A percentile compares a stretch with the other conserved stretches of the same genome.
Conservation (phyloP, 2,113 vertebrate species). For the Peromyscus polionotus region DNA sequence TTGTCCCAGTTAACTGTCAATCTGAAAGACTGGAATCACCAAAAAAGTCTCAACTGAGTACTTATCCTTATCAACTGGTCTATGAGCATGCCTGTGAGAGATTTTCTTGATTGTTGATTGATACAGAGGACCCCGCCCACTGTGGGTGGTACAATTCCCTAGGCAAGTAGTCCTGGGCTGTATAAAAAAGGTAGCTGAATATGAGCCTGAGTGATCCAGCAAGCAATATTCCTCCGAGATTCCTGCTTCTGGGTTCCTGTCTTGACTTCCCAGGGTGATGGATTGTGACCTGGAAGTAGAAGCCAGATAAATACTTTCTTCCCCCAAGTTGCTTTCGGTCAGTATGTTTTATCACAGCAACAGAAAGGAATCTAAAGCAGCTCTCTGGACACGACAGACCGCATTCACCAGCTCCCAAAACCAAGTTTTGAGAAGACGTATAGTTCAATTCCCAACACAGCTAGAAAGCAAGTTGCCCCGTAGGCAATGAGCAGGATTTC, state of each 20-base stretch:
- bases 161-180: background rate
- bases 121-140: background rate
- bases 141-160: background rate
- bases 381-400: background rate
- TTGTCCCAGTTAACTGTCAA: background rate
- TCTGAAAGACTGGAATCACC: background rate
- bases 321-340: background rate
- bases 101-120: background rate
- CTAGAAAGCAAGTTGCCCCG: background rate
- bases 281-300: background rate
- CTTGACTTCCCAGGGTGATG: background rate
- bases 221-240: background rate
- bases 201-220: background rate
- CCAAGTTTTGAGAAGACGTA: no score
- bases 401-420: background rate
- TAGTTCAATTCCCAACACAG: background rate
- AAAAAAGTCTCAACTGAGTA: background rate
- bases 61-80: background rate
- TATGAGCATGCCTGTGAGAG: background rate
- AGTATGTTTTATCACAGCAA: background rate
- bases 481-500: accelerated
- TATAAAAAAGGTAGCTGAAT: background rate
- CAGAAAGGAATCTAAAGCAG: background rate
- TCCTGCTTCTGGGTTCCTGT: background rate
- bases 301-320: background rate